Evolutionary conservation across 1,140 invertebrate species (phyloP), one percentile per base, ranked within the genome.

Genomic region (Neodiprion virginianus): DNA sequence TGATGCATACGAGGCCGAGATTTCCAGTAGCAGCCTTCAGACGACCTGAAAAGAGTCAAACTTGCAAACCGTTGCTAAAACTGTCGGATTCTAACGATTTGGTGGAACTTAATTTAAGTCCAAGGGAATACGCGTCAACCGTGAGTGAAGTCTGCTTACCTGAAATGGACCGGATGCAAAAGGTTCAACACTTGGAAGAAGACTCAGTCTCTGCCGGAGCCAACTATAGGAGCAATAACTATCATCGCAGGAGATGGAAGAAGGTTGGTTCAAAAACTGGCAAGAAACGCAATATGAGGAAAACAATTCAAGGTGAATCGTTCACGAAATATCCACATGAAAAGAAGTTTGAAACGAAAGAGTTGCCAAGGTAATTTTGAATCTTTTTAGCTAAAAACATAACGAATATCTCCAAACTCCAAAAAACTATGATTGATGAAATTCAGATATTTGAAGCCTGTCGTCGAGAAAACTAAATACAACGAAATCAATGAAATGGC

Each of bases 401-500:
- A 14, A 61, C 7, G 0, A 61, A 17, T 14, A 61, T 8, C 53
- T 61, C 8, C 53, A 17, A 61, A 61, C 53, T 8, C 28, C 2
- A 40, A 40, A 40, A 12, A 14, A 61, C 53, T 61, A 17, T 61
- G 53, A 14, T 1, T 61, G 11, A 17, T 17, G 11, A 17, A 14
- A 17, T 61, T 8, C 3, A 84, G 83, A 66, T 72, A 78, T 67
- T 70, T 80, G 21, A 73, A 80, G 10, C 66, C 76, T 7, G 21
- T 77, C 49, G 76, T 75, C 0, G 78, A 71, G 21, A 70, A 73
- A 1, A 84, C 75, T 0, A 69, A 70, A 21, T 84, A 85, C 48
- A 79, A 72, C 47, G 83, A 83, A 75, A 67, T 83, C 8, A 76
- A 85, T 14, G 84, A 85, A 61, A 83, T 65, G 3, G 61, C 61